Evolutionary conservation across 2,888 invertebrate species (phyloP), one percentile per base, ranked within the genome.

Genomic region (Nebria brevicollis): DNA sequence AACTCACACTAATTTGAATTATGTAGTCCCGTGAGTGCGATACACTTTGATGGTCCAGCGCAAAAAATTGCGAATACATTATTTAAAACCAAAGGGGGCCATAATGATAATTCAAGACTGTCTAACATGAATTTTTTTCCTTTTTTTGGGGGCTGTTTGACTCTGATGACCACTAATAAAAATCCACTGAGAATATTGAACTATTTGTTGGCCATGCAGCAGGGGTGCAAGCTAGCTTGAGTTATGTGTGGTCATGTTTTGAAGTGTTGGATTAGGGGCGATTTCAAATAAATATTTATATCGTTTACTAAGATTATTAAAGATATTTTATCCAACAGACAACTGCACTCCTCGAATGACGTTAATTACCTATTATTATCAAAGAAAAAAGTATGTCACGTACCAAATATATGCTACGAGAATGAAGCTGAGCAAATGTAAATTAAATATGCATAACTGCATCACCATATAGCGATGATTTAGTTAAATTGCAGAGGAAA

Each of bases 31-130:
- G 20, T 26, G 81, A 77, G 81, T 81, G 81, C 81, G 77, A 77
- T 77, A 77, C 34, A 73, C 72, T 73, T 77, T 81, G 77, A 81
- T 77, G 77, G 73, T 66, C 65, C 81, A 66, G 42, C 0, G 43
- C 10, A 81, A 81, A 79, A 81, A 81, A 77, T 81, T 76, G 81
- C 76, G 76, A 77, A 81, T 81, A 77, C 77, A 81, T 77, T 77
- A 81, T 81, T 81, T 81, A 81, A 77, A 77, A 68, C 73, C 15
- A 15, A 11, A 2, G 65, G 72, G 75, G 54, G 54, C 54, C 54
- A 54, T 54, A 13, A 54, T 54, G 54, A 54, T 54, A 54, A 54
- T 54, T 54, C 13, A 54, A 13, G 13, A 54, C 11, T 54, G 54
- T 11, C 54, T 54, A 54, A 8, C 13, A 54, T 54, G 54, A 11